phyloP scores from a whole-genome alignment of 2,113 vertebrate genomes.

The Phrynocephalus versicolor region DNA sequence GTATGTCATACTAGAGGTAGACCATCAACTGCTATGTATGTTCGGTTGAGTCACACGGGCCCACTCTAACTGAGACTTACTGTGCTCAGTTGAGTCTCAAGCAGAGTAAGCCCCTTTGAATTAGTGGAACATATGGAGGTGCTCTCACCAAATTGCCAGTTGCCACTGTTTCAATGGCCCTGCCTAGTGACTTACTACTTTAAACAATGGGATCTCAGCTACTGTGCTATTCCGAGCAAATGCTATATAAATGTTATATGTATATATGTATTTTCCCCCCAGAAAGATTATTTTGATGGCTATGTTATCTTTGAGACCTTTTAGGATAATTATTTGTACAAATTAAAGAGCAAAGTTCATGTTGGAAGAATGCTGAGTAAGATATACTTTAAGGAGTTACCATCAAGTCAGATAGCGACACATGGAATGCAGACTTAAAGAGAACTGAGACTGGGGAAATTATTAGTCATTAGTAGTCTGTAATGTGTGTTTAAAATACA shows the following conservation, averaged over 20 bases:
- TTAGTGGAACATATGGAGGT: no score
- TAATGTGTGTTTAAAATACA: constrained; percentile 12
- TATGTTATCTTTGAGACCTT: constrained; percentile 12
- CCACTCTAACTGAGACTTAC: no score
- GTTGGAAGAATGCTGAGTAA: constrained; percentile 12
- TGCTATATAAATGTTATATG: constrained; percentile 21
- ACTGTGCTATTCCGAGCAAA: neutral
- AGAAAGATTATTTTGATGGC: constrained; percentile 15
- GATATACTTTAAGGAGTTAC: neutral
- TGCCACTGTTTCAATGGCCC: no score
- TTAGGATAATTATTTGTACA: constrained; percentile 14
- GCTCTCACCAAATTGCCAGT: no score
- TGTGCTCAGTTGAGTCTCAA: no score
- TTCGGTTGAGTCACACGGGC: no score
- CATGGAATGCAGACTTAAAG: constrained; percentile 10
- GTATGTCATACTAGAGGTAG: no score
- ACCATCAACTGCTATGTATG: no score
- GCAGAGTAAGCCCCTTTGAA: no score
- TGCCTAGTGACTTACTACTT: no score
- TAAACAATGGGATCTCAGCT: no score
- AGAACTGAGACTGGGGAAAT: constrained; percentile 11
- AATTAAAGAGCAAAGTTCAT: constrained; percentile 28
- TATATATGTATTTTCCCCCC: constrained; percentile 9
- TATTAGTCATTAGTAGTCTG: constrained; percentile 26
- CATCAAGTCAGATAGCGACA: constrained; percentile 3